Evolutionary conservation across 2,113 vertebrate species (phyloP).

Genomic region (Phoenicopterus ruber): DNA sequence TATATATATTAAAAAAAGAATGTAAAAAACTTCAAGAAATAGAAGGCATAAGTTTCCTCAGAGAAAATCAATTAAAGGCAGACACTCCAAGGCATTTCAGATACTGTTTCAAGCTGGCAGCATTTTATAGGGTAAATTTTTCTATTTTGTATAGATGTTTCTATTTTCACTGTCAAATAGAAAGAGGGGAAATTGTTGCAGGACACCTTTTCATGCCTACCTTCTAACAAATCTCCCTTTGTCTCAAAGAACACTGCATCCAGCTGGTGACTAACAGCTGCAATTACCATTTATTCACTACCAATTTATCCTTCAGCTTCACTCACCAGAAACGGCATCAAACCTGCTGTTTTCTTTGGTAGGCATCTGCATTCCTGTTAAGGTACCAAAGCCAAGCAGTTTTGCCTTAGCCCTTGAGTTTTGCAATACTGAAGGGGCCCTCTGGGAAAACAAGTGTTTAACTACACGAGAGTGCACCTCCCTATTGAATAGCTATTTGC

Average conservation of each 20-base stretch:
- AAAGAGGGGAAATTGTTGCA: neutral
- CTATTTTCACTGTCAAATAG: neutral
- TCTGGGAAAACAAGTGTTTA: neutral
- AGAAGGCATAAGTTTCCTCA: neutral
- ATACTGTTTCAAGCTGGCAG: neutral
- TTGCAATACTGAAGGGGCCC: neutral
- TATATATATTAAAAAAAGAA: neutral
- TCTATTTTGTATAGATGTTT: neutral
- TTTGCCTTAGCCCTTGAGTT: neutral
- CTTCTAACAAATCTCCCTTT: neutral
- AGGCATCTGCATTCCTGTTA: neutral
- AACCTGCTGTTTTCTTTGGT: neutral
- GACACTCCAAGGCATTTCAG: neutral
- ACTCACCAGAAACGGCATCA: neutral
- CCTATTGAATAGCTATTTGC: constrained; percentile 25
- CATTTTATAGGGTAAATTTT: neutral
- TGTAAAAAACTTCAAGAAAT: neutral
- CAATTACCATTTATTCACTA: neutral
- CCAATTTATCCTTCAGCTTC: neutral
- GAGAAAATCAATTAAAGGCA: neutral
- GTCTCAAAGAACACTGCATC: neutral
- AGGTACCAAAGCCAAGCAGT: neutral
- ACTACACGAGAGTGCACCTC: neutral
- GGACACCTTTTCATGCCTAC: neutral
- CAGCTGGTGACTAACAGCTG: neutral